Conservation (phyloP, 2,797 vertebrate genomes). For the Vireo griseus region DNA sequence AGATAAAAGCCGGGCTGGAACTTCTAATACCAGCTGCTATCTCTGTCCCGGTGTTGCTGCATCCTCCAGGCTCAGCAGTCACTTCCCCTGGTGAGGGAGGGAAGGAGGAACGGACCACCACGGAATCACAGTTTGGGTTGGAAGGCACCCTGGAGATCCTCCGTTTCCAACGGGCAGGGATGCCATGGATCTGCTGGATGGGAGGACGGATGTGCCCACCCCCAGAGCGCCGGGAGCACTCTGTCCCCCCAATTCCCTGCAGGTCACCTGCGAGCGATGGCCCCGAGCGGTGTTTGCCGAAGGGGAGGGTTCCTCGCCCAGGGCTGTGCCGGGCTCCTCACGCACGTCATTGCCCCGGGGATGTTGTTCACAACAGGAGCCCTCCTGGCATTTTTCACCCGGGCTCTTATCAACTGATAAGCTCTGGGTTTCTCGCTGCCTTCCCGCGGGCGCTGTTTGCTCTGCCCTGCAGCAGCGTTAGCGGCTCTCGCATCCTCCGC, state of each 20-base stretch:
- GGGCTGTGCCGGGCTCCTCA: background rate
- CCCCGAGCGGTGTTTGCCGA: background rate
- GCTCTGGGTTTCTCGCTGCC: background rate
- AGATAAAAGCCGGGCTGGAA: background rate
- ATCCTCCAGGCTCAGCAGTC: background rate
- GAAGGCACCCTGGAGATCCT: background rate
- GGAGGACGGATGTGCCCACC: too few species aligned
- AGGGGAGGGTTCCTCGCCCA: background rate
- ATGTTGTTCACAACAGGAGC: background rate
- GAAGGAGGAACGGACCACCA: background rate
- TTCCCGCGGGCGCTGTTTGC: conserved; percentile 18
- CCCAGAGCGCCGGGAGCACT: accelerated
- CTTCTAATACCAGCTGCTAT: background rate
- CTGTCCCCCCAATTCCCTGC: background rate
- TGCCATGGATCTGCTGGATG: background rate
- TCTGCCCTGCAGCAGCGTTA: background rate
- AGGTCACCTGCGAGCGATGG: background rate
- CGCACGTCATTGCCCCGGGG: background rate
- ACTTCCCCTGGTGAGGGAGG: background rate
- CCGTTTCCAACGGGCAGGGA: accelerated
- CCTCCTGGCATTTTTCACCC: background rate
- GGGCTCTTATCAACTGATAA: background rate
- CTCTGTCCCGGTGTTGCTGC: background rate
- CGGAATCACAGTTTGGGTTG: accelerated
- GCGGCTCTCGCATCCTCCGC: background rate